A percentile compares a stretch with the other conserved stretches of the same genome.
Evolutionary conservation across 2,113 vertebrate species (phyloP).

Genomic region (Salvelinus alpinus): DNA sequence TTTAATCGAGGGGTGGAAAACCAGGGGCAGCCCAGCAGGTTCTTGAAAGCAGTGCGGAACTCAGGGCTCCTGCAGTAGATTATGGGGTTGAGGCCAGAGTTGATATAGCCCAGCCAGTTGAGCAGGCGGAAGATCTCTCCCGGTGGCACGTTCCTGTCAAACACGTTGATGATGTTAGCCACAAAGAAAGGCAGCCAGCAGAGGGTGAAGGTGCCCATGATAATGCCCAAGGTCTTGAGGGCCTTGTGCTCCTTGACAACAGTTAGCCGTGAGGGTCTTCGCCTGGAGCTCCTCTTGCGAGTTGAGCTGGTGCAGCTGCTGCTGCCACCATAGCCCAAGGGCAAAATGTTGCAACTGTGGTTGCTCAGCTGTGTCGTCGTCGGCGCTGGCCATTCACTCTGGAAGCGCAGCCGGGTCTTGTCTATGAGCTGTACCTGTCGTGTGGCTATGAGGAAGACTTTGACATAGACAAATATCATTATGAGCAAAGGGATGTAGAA

Average conservation of each 20-base stretch:
- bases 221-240: slow-evolving; percentile 90
- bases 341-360: slow-evolving; percentile 41
- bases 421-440: slow-evolving; percentile 83
- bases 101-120: slow-evolving; percentile 95
- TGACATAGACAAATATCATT: slow-evolving; percentile 92
- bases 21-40: slow-evolving; percentile 81
- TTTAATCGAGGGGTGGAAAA: slow-evolving; percentile 65
- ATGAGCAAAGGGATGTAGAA: slow-evolving; percentile 93
- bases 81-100: slow-evolving; percentile 95
- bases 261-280: slow-evolving; percentile 79
- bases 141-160: slow-evolving; percentile 58
- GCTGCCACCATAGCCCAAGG: slow-evolving; percentile 5
- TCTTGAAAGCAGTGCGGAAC: slow-evolving; percentile 90
- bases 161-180: slow-evolving; percentile 87
- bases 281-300: slow-evolving; percentile 50
- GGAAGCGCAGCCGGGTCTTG: slow-evolving; percentile 81
- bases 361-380: slow-evolving; percentile 46
- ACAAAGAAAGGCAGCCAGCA: slow-evolving; percentile 97
- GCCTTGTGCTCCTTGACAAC: slow-evolving; percentile 90
- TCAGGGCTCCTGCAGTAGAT: slow-evolving; percentile 95
- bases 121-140: slow-evolving; percentile 78
- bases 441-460: slow-evolving; percentile 85
- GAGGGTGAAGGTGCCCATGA: slow-evolving; percentile 94
- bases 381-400: slow-evolving; percentile 53
- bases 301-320: not conserved